Evolutionary conservation across 1,140 invertebrate species (phyloP), one percentile per base, ranked within the genome.

Genomic region (Drosophila funebris): DNA sequence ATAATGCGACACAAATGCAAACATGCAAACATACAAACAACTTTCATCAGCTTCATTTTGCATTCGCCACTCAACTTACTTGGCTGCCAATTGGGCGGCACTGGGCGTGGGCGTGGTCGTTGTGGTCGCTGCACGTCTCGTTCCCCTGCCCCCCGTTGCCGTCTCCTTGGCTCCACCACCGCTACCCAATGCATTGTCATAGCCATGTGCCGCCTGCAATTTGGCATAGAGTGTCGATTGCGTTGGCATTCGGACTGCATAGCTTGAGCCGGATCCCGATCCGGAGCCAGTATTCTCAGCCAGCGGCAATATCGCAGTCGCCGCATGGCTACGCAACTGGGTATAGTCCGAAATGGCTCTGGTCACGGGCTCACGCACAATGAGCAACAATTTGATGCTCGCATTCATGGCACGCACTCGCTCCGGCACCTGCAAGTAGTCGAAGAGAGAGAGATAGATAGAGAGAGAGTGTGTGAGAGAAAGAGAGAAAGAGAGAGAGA

Each of bases 261-360:
- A 64, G 7, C 73, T 69, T 11, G 68, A 61, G 6, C 46, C 63
- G 4, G 66, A 27, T 4, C 54, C 68, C 4, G 24, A 66, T 60
- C 37, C 39, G 2, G 63, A 24, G 22, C 27, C 36, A 44, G 20
- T 64, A 18, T 57, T 67, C 43, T 90, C 80, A 18, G 90, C 90
- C 60, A 91, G 92, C 36, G 93, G 94, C 11, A 93, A 92, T 53
- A 93, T 90, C 18, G 94, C 94, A 3, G 95, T 95, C 8, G 96
- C 94, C 4, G 96, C 95, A 82, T 96, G 95, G 64, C 95, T 96
- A 37, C 95, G 93, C 62, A 97, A 91, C 87, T 99, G 98, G 0
- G 97, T 97, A 92, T 98, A 99, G 93, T 99, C 98, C 2, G 98
- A 99, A 82, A 99, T 98, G 48, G 98, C 97, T 61, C 98, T 93